A percentile compares a stretch with the other conserved stretches of the same genome.
phyloP scores from a whole-genome alignment of 2,113 vertebrate species.

The Trogon melanurus region DNA sequence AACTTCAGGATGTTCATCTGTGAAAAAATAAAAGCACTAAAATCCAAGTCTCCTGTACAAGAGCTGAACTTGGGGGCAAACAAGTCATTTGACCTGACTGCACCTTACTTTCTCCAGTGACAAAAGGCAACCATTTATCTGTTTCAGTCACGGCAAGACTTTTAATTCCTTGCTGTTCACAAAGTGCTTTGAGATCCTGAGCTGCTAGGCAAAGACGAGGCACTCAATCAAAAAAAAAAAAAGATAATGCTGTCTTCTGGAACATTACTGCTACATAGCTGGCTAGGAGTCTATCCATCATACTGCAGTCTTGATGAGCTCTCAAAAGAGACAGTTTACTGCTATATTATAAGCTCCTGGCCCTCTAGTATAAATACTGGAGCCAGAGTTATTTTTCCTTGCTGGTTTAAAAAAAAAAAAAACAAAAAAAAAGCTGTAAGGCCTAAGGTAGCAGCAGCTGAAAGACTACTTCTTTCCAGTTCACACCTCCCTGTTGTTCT shows the following conservation, averaged over 20 bases:
- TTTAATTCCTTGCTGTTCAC: background rate
- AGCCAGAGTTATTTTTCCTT: background rate
- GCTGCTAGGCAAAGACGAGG: background rate
- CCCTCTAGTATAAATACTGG: background rate
- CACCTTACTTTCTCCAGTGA: background rate
- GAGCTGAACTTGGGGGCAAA: background rate
- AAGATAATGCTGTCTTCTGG: slow-evolving; percentile 29
- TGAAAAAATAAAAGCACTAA: background rate
- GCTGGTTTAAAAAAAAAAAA: background rate
- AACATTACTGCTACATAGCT: slow-evolving; percentile 2
- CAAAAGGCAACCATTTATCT: background rate
- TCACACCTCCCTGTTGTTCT: background rate
- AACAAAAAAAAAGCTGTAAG: background rate
- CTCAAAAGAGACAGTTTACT: slow-evolving; percentile 33
- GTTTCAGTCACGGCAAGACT: background rate
- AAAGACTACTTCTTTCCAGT: background rate
- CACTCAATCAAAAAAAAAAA: background rate
- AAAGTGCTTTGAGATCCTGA: slow-evolving; percentile 18
- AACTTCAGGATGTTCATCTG: background rate
- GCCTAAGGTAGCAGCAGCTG: background rate
- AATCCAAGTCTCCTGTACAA: background rate
- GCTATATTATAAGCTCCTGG: background rate
- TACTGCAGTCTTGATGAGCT: slow-evolving; percentile 6
- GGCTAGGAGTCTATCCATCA: slow-evolving; percentile 41
- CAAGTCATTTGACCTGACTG: background rate